Evolutionary conservation across 2,113 vertebrate genomes (phyloP), one percentile per base, ranked within the genome.

Genomic region (Poeciliopsis occidentalis): DNA sequence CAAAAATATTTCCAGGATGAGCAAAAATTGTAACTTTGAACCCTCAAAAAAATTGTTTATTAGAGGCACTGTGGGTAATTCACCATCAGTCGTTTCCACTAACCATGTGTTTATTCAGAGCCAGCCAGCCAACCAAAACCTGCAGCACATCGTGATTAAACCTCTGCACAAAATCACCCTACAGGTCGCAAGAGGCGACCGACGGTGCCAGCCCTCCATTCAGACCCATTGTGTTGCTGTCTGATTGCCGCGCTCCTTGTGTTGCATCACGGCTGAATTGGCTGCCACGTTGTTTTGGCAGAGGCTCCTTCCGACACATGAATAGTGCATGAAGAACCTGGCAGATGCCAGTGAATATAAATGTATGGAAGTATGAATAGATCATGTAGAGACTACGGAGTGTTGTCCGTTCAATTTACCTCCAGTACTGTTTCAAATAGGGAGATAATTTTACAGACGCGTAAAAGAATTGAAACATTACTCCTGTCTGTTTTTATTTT

Each of bases 311-410:
- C 75, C 89, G 86, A 75, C 62, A 51, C 82, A 91, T 93, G 85
- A 92, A 91, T 91, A 88, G 69, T 88, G 76, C 79, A 92, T 90
- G 86, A 84, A 79, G 83, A 65, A 83, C 75, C 71, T 75, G 80
- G 78, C 90, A 91, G 90, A 90, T 93, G 88, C 75, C 79, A 78
- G 80, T 88, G 89, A 90, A 90, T 92, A 93, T 89, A 70, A 87
- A 92, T 90, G 66, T 76, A 70, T 88, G 89, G 80, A 76, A 77
- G 77, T 37, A 67, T 87, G 81, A 91, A 92, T 91, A 88, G 84
- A 86, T 89, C 78, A 88, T 74, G 67, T 63, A 67, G 73, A 78
- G 75, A 79, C 62, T 81, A 69, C 67, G 41, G 44, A 62, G 79
- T 61, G 51, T 73, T 72, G 75, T 85, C 72, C 64, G 39, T 83